Evolutionary conservation across 2,113 vertebrate genomes (phyloP).

Genomic region (Eleginops maclovinus): DNA sequence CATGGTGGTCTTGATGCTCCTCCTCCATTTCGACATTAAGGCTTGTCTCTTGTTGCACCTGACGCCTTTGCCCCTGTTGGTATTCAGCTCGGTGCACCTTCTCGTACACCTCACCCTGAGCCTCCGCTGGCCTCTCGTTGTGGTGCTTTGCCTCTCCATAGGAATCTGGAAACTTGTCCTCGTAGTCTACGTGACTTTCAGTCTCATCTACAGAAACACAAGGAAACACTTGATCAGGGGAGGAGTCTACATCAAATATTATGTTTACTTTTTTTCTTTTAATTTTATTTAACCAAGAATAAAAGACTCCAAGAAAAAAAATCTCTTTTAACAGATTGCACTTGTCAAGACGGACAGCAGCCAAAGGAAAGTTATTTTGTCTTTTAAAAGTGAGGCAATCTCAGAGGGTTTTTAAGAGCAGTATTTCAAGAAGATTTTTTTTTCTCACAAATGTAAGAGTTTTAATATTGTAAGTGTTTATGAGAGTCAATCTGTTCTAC

Average conservation of each 20-base stretch:
- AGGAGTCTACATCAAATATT: background rate
- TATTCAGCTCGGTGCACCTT: conserved; percentile 37
- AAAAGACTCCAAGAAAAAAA: no score
- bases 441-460: no score
- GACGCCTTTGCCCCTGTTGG: conserved; percentile 43
- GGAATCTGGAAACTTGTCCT: conserved; percentile 91
- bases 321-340: no score
- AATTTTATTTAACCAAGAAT: no score
- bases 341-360: no score
- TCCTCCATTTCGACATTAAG: conserved; percentile 40
- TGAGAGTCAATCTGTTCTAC: no score
- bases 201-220: conserved; percentile 84
- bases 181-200: conserved; percentile 91
- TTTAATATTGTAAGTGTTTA: no score
- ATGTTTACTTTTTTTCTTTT: no score
- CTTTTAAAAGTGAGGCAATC: no score
- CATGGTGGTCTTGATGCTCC: conserved; percentile 59
- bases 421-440: no score
- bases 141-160: conserved; percentile 70
- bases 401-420: no score
- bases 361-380: no score
- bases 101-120: conserved; percentile 52
- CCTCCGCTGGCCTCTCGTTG: conserved; percentile 56
- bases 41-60: conserved; percentile 66
- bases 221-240: background rate